phyloP scores from a whole-genome alignment of 2,113 vertebrate species.

The Desmodus rotundus region DNA sequence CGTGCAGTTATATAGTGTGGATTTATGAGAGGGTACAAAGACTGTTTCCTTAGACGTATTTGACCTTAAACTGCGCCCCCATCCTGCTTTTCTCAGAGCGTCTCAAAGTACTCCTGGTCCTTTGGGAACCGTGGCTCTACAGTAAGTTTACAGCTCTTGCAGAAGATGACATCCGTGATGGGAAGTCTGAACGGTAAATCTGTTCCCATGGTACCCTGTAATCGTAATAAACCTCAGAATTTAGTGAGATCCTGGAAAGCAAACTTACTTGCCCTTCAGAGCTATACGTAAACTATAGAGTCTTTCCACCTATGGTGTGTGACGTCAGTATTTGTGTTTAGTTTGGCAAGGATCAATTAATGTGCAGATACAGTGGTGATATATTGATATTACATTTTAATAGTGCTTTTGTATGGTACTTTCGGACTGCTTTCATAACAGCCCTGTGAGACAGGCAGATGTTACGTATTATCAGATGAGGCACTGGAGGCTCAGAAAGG shows the following conservation, averaged over 20 bases:
- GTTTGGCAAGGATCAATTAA: conserved; percentile 19
- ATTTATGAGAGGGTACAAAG: neutral
- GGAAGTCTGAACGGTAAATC: neutral
- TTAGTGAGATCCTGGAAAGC: neutral
- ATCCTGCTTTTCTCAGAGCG: neutral
- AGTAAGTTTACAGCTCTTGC: conserved; percentile 19
- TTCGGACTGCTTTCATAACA: conserved; percentile 20
- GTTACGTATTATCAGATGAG: conserved; percentile 19
- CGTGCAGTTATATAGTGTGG: neutral
- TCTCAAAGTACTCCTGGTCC: neutral
- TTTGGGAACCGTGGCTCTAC: conserved; percentile 7
- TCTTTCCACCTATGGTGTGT: conserved; percentile 38
- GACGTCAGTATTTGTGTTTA: conserved; percentile 55
- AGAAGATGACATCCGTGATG: neutral
- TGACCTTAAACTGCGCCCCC: neutral
- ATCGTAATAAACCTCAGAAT: neutral
- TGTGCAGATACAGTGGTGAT: conserved; percentile 33
- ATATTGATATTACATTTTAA: neutral
- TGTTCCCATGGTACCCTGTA: neutral
- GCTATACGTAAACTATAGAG: conserved; percentile 10
- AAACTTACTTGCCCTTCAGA: neutral
- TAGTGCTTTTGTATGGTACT: conserved; percentile 37
- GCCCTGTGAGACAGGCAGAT: neutral
- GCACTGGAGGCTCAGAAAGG: neutral
- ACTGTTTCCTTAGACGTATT: neutral